Evolutionary conservation across 2,113 vertebrate species (phyloP).

Genomic region (Agelaius phoeniceus): DNA sequence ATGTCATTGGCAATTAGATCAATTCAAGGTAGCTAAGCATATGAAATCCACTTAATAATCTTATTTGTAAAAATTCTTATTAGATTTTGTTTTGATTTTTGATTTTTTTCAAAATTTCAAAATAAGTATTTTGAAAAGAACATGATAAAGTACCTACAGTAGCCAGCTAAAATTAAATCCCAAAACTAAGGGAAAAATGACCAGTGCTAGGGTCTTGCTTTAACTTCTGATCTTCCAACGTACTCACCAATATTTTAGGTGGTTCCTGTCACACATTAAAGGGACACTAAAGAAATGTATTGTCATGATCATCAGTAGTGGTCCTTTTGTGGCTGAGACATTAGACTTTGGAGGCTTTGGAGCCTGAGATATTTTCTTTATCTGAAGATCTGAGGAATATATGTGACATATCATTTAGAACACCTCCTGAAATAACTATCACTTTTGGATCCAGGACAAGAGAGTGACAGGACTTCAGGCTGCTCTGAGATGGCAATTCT

Average conservation of each 20-base stretch:
- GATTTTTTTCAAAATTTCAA: not conserved
- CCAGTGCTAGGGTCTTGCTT: not conserved
- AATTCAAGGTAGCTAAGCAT: not conserved
- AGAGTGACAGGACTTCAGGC: not conserved
- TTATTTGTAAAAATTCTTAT: not conserved
- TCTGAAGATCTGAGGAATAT: not conserved
- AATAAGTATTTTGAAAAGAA: not conserved
- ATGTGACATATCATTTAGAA: not conserved
- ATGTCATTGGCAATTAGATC: not conserved
- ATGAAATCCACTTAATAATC: not conserved
- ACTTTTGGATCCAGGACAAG: not conserved
- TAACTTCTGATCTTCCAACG: not conserved
- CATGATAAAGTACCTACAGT: not conserved
- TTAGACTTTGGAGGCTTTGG: not conserved
- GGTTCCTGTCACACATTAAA: not conserved
- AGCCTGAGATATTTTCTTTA: not conserved
- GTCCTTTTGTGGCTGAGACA: not conserved
- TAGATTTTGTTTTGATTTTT: not conserved
- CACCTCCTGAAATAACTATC: not conserved
- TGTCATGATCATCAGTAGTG: not conserved
- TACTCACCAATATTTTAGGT: not conserved
- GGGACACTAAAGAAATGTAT: not conserved
- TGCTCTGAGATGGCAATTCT: not conserved
- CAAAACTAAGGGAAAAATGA: not conserved
- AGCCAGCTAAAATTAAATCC: not conserved